Conservation (phyloP, 2,113 vertebrate genomes). For the Vulpes ferrilata region DNA sequence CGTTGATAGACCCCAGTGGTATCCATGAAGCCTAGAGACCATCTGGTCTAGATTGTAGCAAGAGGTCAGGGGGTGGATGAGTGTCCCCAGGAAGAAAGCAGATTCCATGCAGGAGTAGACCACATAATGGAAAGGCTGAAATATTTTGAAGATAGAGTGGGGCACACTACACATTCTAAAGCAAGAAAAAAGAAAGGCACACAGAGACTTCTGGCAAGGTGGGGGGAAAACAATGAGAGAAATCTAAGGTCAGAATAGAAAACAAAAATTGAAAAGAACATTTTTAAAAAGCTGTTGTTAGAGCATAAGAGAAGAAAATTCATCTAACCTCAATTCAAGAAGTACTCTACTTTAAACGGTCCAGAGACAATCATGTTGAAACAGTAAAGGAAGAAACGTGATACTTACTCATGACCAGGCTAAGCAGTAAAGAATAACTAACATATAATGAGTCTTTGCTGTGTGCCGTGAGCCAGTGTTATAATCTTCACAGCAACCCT, state of each 20-base stretch:
- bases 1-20: background rate
- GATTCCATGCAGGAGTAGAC: background rate
- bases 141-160: background rate
- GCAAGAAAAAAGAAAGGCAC: background rate
- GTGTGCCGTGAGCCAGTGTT: background rate
- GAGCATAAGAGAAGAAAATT: constrained; percentile 24
- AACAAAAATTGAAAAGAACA: background rate
- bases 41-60: constrained; percentile 53
- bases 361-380: background rate
- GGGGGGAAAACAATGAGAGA: background rate
- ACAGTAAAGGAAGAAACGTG: background rate
- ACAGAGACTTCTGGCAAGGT: background rate
- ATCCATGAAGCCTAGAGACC: background rate
- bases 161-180: background rate
- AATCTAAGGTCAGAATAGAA: constrained; percentile 27
- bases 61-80: background rate
- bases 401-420: background rate
- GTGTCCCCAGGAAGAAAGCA: background rate
- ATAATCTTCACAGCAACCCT: background rate
- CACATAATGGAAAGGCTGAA: background rate
- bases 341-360: background rate
- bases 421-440: background rate
- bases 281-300: background rate
- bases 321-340: constrained; percentile 22
- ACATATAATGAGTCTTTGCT: background rate